Evolutionary conservation across 2,113 vertebrate genomes (phyloP), one percentile per base, ranked within the genome.

Genomic region (Eolophus roseicapilla): DNA sequence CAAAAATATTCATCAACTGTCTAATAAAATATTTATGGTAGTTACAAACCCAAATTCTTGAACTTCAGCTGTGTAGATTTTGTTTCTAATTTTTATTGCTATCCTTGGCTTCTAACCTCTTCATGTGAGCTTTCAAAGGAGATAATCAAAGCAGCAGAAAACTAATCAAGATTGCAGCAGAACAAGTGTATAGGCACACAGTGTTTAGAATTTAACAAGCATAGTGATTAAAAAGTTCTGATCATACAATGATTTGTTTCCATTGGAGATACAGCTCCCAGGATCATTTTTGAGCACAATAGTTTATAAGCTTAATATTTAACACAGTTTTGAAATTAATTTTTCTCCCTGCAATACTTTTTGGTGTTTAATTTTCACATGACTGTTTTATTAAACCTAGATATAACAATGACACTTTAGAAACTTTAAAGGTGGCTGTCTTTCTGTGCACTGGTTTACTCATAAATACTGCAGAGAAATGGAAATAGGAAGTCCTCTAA

Each of bases 141-240:
- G 47, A 69, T 71, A 85, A 93, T 82, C 27, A 68, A 92, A 88
- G 69, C 62, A 69, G 92, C 64, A 43, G 37, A 94, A 94, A 93
- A 90, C 47, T 46, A 86, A 97, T 84, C 80, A 74, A 77, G 82
- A 55, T 14, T 82, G 79, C 67, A 95, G 82, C 81, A 94, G 82
- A 86, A 79, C 2, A 11, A 76, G 59, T 28, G 41, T 7, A 8
- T 29, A 35, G 55, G 13, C 52, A 68, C 44, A 71, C 1, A 4
- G 21, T 12, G 28, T 69, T 75, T 71, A 69, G 57, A 90, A 94
- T 50, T 80, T 73, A 91, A 78, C 37, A 89, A 85, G 46, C 50
- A 12, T 37, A 59, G 43, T 47, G 75, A 96, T 88, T 92, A 90
- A 95, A 96, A 95, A 82, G 28, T 94, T 92, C 52, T 86, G 65